These are phyloP conservation scores for Pseudorasbora parva DNA, from an alignment of 2,113 vertebrate genomes.

Conservation along the genomic window DNA sequence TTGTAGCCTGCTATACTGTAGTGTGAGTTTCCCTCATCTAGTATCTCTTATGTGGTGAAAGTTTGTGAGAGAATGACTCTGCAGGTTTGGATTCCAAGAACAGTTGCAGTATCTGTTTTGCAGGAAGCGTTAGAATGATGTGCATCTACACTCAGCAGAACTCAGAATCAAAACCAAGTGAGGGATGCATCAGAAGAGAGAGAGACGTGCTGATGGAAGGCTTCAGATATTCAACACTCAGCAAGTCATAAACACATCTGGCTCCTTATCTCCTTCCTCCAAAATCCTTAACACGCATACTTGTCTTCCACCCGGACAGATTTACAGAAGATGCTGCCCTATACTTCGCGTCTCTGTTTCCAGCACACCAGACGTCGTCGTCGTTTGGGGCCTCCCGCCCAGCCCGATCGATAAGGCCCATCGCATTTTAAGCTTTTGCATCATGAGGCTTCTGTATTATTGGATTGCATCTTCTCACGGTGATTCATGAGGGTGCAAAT, in stretches of 20 bases:
- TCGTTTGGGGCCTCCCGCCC: neutral
- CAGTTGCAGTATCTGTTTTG: neutral
- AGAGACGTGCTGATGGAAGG: conserved; percentile 7
- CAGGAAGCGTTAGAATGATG: conserved; percentile 10
- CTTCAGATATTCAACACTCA: conserved; percentile 35
- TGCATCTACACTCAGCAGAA: conserved; percentile 9
- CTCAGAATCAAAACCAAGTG: neutral
- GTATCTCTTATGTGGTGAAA: neutral
- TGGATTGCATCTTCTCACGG: conserved; percentile 28
- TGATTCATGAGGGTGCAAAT: conserved; percentile 39
- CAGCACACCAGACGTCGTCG: neutral
- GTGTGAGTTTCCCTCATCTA: neutral
- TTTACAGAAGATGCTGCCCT: conserved; percentile 21
- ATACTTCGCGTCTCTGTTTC: neutral
- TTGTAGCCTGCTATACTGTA: too few species aligned
- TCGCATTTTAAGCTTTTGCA: conserved; percentile 39
- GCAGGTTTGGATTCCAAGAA: neutral
- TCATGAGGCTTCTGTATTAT: conserved; percentile 37
- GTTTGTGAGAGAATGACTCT: neutral
- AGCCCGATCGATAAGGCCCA: neutral
- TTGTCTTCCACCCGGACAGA: conserved; percentile 12
- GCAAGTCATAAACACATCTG: conserved; percentile 36
- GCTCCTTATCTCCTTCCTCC: neutral
- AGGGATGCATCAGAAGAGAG: neutral
- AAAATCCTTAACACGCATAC: neutral